Conservation (phyloP, 2,888 invertebrate genomes). For the Camptogramma bilineatum region DNA sequence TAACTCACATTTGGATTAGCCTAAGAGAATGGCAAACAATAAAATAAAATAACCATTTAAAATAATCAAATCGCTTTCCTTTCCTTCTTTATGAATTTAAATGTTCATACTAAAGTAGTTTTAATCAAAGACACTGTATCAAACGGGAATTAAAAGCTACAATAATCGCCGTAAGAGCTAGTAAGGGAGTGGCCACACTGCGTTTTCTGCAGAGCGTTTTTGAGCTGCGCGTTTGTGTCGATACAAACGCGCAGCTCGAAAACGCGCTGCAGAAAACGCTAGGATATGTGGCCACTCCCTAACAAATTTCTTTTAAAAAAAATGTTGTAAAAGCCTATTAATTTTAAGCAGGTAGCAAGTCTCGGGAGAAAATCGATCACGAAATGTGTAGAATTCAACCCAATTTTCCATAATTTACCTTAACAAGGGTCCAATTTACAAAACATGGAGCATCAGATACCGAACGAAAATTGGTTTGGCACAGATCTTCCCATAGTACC, state of each 20-base stretch:
- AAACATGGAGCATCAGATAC: slow-evolving; percentile 28
- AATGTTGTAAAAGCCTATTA: too few relatives aligned
- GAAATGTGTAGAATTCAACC: neutral
- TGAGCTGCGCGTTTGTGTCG: too few relatives aligned
- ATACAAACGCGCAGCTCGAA: too few relatives aligned
- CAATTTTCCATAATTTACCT: slow-evolving; percentile 21
- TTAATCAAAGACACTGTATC: too few relatives aligned
- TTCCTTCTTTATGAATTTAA: slow-evolving; percentile 8
- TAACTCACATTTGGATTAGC: slow-evolving; percentile 1
- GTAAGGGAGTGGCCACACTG: too few relatives aligned
- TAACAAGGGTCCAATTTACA: slow-evolving; percentile 31
- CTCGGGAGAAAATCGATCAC: slow-evolving; percentile 8
- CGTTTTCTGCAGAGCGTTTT: too few relatives aligned
- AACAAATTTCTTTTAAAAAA: too few relatives aligned
- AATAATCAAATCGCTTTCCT: slow-evolving; percentile 11
- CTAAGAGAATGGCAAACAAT: slow-evolving; percentile 10
- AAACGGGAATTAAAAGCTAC: too few relatives aligned
- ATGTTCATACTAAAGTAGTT: neutral
- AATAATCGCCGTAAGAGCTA: too few relatives aligned
- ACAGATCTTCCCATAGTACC: slow-evolving; percentile 19
- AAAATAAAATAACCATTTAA: slow-evolving; percentile 17
- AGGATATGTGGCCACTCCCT: too few relatives aligned
- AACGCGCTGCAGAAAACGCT: too few relatives aligned
- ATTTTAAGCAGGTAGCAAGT: neutral
- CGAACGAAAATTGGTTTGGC: slow-evolving; percentile 39